phyloP scores from a whole-genome alignment of 2,113 vertebrate genomes.

The Leptosomus discolor region DNA sequence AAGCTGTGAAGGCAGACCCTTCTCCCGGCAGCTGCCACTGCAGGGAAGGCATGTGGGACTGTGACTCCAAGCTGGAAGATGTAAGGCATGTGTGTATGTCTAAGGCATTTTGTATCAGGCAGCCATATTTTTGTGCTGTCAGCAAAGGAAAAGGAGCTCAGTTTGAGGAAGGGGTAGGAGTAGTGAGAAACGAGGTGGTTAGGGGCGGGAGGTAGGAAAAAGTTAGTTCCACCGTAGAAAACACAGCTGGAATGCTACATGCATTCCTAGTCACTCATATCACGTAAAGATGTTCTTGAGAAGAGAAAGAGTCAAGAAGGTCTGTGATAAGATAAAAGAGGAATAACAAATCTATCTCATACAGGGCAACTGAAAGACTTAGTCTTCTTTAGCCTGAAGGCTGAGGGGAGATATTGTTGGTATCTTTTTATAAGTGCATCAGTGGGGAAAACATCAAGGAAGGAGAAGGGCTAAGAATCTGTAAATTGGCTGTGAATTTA shows the following conservation, averaged over 20 bases:
- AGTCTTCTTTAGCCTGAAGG: constrained; percentile 7
- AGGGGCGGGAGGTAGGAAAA: neutral
- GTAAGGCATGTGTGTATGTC: neutral
- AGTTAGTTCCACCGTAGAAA: neutral
- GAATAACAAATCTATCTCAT: neutral
- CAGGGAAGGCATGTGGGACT: neutral
- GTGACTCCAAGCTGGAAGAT: rapidly evolving
- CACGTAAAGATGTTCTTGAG: neutral
- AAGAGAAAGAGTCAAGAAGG: neutral
- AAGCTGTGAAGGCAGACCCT: neutral
- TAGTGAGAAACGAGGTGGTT: neutral
- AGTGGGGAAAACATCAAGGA: neutral
- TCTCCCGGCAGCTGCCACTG: neutral
- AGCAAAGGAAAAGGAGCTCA: neutral
- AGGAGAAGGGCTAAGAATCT: neutral
- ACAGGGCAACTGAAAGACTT: neutral
- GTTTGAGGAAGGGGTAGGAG: neutral
- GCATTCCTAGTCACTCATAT: neutral
- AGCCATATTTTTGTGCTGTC: neutral
- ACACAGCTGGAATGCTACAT: neutral
- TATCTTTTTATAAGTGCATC: neutral
- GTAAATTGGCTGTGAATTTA: neutral
- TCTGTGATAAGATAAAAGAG: neutral
- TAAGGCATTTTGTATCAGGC: neutral
- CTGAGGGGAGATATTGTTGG: neutral